phyloP scores from a whole-genome alignment of 2,113 vertebrate genomes.

The Ceratotherium simum region DNA sequence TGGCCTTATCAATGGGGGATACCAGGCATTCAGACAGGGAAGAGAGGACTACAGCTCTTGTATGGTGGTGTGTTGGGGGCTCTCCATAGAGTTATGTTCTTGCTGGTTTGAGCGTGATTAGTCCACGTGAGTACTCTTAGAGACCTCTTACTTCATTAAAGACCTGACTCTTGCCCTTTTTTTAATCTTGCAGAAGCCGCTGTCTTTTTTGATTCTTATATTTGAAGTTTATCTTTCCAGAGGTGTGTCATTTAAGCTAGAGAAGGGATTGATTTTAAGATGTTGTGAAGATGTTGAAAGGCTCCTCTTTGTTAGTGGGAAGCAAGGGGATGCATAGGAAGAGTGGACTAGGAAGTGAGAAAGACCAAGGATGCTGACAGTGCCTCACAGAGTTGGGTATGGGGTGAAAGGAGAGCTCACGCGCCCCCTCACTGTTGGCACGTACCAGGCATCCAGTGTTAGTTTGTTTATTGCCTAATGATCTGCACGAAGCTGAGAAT shows the following conservation, averaged over 20 bases:
- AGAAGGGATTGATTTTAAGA: background rate
- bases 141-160: background rate
- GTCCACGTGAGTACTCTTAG: rapidly evolving
- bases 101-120: background rate
- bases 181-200: background rate
- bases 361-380: background rate
- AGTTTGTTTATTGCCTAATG: background rate
- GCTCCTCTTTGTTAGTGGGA: background rate
- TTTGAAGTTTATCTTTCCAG: background rate
- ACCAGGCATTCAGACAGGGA: background rate
- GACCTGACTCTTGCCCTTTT: too few species aligned
- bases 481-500: background rate
- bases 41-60: background rate
- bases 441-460: background rate
- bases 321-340: background rate
- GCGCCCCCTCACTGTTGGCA: background rate
- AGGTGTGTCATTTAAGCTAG: background rate
- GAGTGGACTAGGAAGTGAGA: background rate
- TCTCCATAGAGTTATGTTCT: background rate
- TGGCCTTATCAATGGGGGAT: background rate
- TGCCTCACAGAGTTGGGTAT: background rate
- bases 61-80: background rate
- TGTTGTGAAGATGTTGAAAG: background rate
- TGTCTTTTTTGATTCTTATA: background rate
- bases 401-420: background rate